These are phyloP conservation scores for Hirtodrosophila confusa DNA, from an alignment of 2,888 invertebrate genomes.

Conservation along the genomic window DNA sequence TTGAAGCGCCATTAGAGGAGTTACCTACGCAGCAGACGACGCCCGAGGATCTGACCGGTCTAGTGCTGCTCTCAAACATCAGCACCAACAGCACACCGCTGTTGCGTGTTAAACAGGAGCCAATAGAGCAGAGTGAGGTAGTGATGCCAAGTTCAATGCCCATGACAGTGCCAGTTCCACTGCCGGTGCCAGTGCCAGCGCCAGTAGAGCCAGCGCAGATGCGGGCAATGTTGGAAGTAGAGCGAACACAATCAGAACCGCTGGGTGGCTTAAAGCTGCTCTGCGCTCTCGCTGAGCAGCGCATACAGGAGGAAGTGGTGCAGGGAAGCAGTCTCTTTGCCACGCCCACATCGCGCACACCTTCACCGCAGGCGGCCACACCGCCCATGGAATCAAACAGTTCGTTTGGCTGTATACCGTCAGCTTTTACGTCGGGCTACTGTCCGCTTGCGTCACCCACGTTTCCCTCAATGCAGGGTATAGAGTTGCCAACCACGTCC, in stretches of 20 bases:
- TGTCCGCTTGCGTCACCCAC: slow-evolving; percentile 45
- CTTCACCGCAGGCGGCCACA: slow-evolving; percentile 45
- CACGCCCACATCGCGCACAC: slow-evolving; percentile 64
- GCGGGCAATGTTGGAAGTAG: slow-evolving; percentile 36
- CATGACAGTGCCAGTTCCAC: slow-evolving; percentile 5
- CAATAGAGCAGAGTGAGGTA: slow-evolving; percentile 64
- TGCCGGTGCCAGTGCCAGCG: slow-evolving; percentile 5
- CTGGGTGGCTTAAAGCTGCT: slow-evolving; percentile 90
- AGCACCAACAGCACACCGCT: slow-evolving; percentile 90
- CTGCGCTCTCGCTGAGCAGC: slow-evolving; percentile 93
- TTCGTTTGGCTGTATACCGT: slow-evolving; percentile 8
- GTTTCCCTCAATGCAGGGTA: slow-evolving; percentile 80
- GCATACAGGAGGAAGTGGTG: slow-evolving; percentile 88
- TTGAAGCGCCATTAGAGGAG: slow-evolving; percentile 19
- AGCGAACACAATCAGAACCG: slow-evolving; percentile 63
- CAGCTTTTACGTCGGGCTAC: slow-evolving; percentile 23
- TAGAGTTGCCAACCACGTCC: slow-evolving; percentile 76
- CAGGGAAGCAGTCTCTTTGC: slow-evolving; percentile 72
- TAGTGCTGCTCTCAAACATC: slow-evolving; percentile 91
- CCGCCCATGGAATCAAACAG: slow-evolving; percentile 18
- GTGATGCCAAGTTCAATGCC: no score
- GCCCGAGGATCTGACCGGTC: slow-evolving; percentile 90
- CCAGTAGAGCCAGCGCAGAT: slow-evolving; percentile 19
- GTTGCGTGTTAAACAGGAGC: slow-evolving; percentile 82
- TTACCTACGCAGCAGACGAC: slow-evolving; percentile 34